Base-by-base conservation (phyloP, 2,113 vertebrate species). In the Halichoerus grypus region DNA sequence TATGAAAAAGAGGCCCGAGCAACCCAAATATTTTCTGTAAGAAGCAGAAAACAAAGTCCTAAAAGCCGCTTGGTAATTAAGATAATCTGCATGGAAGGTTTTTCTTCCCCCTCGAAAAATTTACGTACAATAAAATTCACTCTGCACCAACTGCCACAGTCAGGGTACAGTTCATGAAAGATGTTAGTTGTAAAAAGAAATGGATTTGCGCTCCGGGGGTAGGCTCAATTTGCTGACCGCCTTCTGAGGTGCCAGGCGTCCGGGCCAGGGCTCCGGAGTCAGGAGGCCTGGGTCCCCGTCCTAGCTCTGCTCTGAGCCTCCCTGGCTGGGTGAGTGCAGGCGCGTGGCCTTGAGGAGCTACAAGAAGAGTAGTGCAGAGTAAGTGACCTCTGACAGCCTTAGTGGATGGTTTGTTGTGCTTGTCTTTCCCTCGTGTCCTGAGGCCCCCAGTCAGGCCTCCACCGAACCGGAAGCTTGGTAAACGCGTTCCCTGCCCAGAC, bases 1-100 rank as follows among this genome's bases (percentile, higher is more conserved):
- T 77, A 90, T 72, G 31, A 69, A 63, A 72, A 95, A 91, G 65
- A 96, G 72, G 5, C 14, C 89, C 33, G 77, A 96, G 49, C 26
- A 65, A 72, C 21, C 22, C 67, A 86, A 74, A 51, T 46, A 80
- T 87, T 74, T 91, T 91, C 39, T 53, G 11, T 59, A 26, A 69
- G 11, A 26, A 53, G 6, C 8, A 55, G 63, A 72, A 82, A 87
- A 69, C 24, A 21, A 81, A 91, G 15, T 61, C 88, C 55, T 77
- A 24, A 82, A 65, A 83, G 42, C 69, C 31, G 14, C 59, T 65
- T 53, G 39, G 18, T 86, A 36, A 79, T 63, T 80, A 91, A 91
- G 28, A 71, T 76, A 39, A 89, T 63, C 63, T 80, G 76, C 6
- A 12, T 36, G 16, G 11, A 59, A 12, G 21, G 14, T 22, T 11